Base-by-base conservation (phyloP, 2,888 invertebrate genomes). In the Leptogaster cylindrica region DNA sequence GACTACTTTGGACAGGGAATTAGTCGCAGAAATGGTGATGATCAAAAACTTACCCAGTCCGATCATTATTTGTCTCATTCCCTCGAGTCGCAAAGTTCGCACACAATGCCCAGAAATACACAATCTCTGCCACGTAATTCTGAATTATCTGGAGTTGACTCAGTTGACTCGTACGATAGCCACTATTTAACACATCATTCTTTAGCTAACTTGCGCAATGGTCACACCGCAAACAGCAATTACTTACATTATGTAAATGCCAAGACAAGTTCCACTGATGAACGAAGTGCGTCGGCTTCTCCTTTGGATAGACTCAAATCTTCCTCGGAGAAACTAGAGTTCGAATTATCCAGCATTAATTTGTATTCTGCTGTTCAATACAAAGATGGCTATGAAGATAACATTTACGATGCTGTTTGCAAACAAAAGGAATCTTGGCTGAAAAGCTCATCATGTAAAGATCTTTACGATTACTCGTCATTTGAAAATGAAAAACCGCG, bases 401-500 rank as follows among this genome's bases (percentile, higher is more conserved):
- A 77, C 46, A 77, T 78, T 33, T 78, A 78, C 70, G 79, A 78
- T 71, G 75, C 78, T 75, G 79, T 79, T 2, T 68, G 65, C 10
- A 65, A 68, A 18, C 77, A 77, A 63, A 80, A 80, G 50, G 80
- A 81, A 46, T 76, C 80, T 14, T 90, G 91, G 90, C 88, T 90
- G 71, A 89, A 92, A 77, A 91, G 91, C 78, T 89, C 90, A 74
- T 91, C 91, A 76, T 92, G 92, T 81, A 89, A 90, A 81, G 91
- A 92, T 77, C 84, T 93, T 70, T 89, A 89, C 77, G 90, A 90
- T 78, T 89, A 87, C 78, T 85, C 87, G 74, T 86, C 88, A 72
- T 88, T 87, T 76, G 86, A 85, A 61, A 82, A 84, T 52, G 82
- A 84, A 68, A 82, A 82, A 70, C 73, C 77, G 1, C 79, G 78